Evolutionary conservation across 2,888 invertebrate species (phyloP).

Genomic region (Campoplex capitator): DNA sequence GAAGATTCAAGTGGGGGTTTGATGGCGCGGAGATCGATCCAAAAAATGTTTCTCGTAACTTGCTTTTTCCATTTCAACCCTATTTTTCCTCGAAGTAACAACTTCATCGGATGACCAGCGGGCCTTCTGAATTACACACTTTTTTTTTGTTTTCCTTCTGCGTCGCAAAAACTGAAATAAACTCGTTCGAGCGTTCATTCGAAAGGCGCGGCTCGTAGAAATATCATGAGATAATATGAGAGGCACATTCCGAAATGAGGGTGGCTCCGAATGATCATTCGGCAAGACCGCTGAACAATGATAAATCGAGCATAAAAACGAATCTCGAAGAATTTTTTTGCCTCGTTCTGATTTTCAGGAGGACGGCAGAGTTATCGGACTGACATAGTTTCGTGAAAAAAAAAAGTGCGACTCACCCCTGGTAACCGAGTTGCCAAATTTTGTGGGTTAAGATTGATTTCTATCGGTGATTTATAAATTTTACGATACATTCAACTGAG

Average conservation of each 20-base stretch:
- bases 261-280: not conserved
- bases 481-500: not conserved
- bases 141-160: not conserved
- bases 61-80: conserved; percentile 10
- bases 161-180: not conserved
- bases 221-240: not conserved
- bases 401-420: not conserved
- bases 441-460: not conserved
- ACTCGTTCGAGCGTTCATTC: not conserved
- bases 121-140: not conserved
- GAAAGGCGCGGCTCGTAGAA: not conserved
- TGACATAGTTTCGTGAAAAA: not conserved
- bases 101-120: not conserved
- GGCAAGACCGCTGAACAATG: not conserved
- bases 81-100: conserved; percentile 6
- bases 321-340: not conserved
- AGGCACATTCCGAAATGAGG: not conserved
- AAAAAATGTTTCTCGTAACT: not conserved
- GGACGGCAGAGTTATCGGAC: not conserved
- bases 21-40: not conserved
- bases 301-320: not conserved
- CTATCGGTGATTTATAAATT: not conserved
- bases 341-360: not conserved
- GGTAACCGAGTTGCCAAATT: not conserved
- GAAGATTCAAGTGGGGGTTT: conserved; percentile 35